Conservation (phyloP, 2,888 invertebrate genomes). For the Apocheima hispidaria region DNA sequence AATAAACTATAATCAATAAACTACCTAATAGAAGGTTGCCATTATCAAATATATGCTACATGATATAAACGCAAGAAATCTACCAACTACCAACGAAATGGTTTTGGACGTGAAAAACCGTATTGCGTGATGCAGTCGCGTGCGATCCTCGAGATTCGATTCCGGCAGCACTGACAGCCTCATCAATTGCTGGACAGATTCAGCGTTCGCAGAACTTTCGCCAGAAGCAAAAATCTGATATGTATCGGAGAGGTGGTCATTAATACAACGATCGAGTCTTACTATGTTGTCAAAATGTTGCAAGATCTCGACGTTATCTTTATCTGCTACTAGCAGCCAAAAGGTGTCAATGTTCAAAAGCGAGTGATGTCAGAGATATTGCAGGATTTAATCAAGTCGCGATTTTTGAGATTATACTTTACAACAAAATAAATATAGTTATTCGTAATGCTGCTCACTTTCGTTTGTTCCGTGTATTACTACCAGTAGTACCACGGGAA, state of each 20-base stretch:
- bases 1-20: no score
- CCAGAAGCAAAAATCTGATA: constrained; percentile 74
- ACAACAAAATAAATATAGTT: no score
- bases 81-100: constrained; percentile 21
- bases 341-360: constrained; percentile 12
- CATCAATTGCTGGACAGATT: constrained; percentile 79
- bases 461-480: no score
- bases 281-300: constrained; percentile 42
- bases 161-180: constrained; percentile 71
- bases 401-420: no score
- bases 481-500: no score
- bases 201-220: constrained; percentile 79
- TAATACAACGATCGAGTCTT: constrained; percentile 51
- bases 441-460: no score
- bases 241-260: constrained; percentile 60
- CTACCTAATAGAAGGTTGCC: no score
- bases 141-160: constrained; percentile 71
- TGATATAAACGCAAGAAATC: constrained; percentile 4
- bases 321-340: constrained; percentile 25
- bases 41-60: neutral
- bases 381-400: constrained; percentile 26
- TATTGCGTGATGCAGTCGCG: constrained; percentile 70
- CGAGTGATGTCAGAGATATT: constrained; percentile 12
- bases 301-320: constrained; percentile 40
- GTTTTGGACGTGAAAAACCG: constrained; percentile 65